Base-by-base conservation (phyloP, 1,140 invertebrate species). In the Pogonus chalceus region DNA sequence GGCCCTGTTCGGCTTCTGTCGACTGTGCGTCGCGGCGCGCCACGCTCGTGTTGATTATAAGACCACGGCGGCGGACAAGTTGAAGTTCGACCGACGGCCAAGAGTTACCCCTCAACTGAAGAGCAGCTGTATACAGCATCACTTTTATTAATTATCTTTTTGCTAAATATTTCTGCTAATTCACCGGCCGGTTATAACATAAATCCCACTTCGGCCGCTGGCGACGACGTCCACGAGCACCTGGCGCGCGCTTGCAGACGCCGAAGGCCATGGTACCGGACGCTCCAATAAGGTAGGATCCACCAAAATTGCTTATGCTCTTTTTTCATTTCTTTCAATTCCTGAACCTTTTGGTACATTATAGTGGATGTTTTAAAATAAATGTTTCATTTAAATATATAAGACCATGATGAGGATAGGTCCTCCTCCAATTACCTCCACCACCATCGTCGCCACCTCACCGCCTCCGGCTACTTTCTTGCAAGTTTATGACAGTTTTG, bases 401-500 rank as follows among this genome's bases (percentile, higher is more conserved):
- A n/a, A n/a, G n/a, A n/a, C n/a, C n/a, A n/a, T n/a, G n/a, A n/a
- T n/a, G n/a, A n/a, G n/a, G n/a, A n/a, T n/a, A n/a, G n/a, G 26
- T 31, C 26, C 26, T 31, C 26, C 26, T 4, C 7, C 26, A 31
- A 31, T 14, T 31, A 31, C 26, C 14, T 31, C 4, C 26, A 31
- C 14, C 26, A 7, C 26, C 14, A 7, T 4, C 26, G 26, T 14
- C 14, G 26, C 26, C 26, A 31, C 26, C 26, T n/a, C 26, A 7
- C 26, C 26, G 26, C 26, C 26, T n/a, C n/a, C n/a, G n/a, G n/a
- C 4, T 31, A 31, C 46, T 54, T 54, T 20, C 31, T 18, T 23
- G 3, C 53, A 37, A 64, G 61, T 61, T 64, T 64, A 64, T 64
- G 62, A 62, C 62, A 65, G 62, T 65, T 65, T 57, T 16, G 9